Evolutionary conservation across 2,888 invertebrate species (phyloP).

Genomic region (Cosmia trapezina): DNA sequence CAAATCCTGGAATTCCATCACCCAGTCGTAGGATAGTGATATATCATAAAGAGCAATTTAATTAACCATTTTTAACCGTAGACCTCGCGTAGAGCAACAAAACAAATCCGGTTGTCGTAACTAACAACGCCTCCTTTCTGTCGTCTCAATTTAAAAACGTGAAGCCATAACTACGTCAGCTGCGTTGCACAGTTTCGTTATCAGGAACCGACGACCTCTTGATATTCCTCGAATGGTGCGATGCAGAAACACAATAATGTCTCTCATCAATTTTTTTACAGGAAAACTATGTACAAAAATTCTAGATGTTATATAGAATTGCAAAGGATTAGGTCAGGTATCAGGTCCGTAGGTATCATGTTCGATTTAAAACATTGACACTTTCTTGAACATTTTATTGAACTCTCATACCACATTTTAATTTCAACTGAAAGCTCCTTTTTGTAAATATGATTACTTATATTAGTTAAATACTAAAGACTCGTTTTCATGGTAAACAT

Average conservation of each 20-base stretch:
- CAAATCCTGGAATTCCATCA: too few relatives aligned
- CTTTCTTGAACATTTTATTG: not conserved
- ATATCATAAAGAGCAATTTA: not conserved
- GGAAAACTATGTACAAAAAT: not conserved
- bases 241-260: slow-evolving; percentile 7
- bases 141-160: slow-evolving; percentile 32
- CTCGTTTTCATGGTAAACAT: not conserved
- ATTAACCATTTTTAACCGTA: slow-evolving; percentile 21
- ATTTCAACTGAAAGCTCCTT: not conserved
- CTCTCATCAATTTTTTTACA: not conserved
- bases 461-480: not conserved
- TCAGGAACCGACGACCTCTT: slow-evolving; percentile 44
- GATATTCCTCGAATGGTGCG: slow-evolving; percentile 20
- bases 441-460: not conserved
- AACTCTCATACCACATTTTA: not conserved
- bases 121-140: slow-evolving; percentile 11
- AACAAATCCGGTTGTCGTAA: slow-evolving; percentile 53
- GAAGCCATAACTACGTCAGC: slow-evolving; percentile 2
- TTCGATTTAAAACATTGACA: not conserved
- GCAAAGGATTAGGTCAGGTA: too few relatives aligned
- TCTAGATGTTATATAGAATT: too few relatives aligned
- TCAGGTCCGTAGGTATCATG: too few relatives aligned
- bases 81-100: too few relatives aligned
- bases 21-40: not conserved
- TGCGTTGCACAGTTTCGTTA: slow-evolving; percentile 26